Evolutionary conservation across 2,888 invertebrate genomes (phyloP), one percentile per base, ranked within the genome.

Genomic region (Hetaerina titia): DNA sequence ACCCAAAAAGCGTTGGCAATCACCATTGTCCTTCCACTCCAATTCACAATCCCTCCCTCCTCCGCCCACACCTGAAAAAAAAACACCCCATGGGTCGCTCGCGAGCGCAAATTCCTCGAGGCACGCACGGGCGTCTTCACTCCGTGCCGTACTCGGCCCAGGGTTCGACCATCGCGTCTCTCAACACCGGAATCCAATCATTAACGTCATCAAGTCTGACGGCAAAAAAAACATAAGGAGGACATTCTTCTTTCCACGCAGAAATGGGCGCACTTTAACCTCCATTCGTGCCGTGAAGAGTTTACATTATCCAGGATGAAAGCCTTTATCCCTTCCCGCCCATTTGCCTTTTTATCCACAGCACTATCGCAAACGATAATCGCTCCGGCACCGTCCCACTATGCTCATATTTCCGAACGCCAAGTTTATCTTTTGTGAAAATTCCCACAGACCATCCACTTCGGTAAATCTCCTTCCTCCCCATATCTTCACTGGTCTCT

Each of bases 301-400:
- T 31, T 25, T 31, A 22, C 81, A 31, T 81, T 81, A 31, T n/a
- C n/a, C 31, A 25, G 81, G 31, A 81, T 81, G 25, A 81, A 81
- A 81, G 81, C 81, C 81, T 13, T 81, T 31, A 31, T 31, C 81
- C 31, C n/a, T 81, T 81, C 31, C 31, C 81, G 81, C 31, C 25
- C 25, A 81, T 81, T 69, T 69, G 31, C 31, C 81, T 69, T 81
- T 81, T 31, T 81, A 31, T 81, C 9, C 81, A 31, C 81, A 25
- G 81, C 81, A 81, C 81, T 81, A 81, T 81, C 81, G 81, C 81
- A 81, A 31, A 31, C 81, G 81, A 31, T 81, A 81, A 81, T 81
- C 81, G 81, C 81, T 81, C 31, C 31, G 7, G 22, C 31, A 9
- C 31, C 9, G 81, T 15, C 81, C n/a, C 69, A 45, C 45, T 45